These are phyloP conservation scores for Danio choprae DNA, from an alignment of 2,797 vertebrate species.

Conservation along the genomic window DNA sequence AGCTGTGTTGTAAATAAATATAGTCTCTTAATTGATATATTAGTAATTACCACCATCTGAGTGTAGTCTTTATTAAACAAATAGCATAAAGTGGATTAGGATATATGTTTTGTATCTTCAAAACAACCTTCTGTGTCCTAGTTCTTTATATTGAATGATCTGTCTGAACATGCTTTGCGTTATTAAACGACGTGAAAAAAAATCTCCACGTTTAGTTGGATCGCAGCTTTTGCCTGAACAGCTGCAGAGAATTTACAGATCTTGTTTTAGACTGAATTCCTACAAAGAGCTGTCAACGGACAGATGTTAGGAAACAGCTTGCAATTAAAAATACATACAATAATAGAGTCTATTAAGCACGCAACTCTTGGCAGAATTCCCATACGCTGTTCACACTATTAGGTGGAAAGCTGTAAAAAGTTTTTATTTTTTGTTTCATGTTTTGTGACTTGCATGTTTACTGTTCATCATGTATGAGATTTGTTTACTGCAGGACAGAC, in stretches of 20 bases:
- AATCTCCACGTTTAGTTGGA: not conserved
- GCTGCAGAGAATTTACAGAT: not conserved
- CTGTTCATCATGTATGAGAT: not conserved
- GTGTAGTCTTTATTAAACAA: not conserved
- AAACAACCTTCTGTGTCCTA: not conserved
- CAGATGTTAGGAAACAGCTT: slow-evolving; percentile 35
- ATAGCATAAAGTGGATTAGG: not conserved
- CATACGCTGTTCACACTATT: not conserved
- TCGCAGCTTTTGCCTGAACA: not conserved
- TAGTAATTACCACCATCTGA: not conserved
- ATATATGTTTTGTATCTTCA: not conserved
- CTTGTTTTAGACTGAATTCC: not conserved
- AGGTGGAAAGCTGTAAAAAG: not conserved
- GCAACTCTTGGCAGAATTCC: slow-evolving; percentile 12
- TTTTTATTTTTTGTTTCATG: not conserved
- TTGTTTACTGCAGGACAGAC: slow-evolving; percentile 2
- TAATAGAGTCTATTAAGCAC: slow-evolving; percentile 5
- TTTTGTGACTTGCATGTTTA: not conserved
- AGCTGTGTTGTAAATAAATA: slow-evolving; percentile 50
- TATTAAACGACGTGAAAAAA: not conserved
- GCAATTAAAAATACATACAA: slow-evolving; percentile 14
- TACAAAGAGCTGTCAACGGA: slow-evolving; percentile 14
- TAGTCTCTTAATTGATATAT: not conserved
- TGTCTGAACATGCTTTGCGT: not conserved
- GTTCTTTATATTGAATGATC: not conserved